Conservation (phyloP, 1,140 invertebrate species). For the Drosophila seguyi region DNA sequence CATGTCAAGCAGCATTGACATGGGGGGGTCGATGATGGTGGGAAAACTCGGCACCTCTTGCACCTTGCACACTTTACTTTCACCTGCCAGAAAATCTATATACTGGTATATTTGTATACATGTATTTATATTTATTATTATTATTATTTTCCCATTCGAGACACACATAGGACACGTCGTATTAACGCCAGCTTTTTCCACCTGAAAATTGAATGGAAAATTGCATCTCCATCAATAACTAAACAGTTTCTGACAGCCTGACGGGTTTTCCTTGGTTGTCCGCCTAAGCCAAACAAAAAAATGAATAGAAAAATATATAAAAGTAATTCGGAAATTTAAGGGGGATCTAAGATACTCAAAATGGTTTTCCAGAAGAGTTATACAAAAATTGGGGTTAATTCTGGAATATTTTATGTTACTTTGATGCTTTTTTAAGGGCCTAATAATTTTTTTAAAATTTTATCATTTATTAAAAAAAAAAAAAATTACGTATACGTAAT, state of each 20-base stretch:
- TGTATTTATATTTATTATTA: constrained; percentile 8
- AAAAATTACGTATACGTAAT: not conserved
- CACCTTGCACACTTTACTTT: constrained; percentile 49
- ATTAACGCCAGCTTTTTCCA: constrained; percentile 25
- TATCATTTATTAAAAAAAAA: not conserved
- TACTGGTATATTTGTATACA: not conserved
- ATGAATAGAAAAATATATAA: not conserved
- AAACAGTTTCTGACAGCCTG: constrained; percentile 24
- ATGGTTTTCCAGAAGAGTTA: not conserved
- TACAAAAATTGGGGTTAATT: not conserved
- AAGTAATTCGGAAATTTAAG: not conserved
- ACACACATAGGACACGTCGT: constrained; percentile 9
- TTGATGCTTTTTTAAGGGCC: too few species aligned
- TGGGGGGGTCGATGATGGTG: not conserved
- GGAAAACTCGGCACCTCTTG: constrained; percentile 19
- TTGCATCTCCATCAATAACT: constrained; percentile 24
- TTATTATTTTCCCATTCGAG: constrained; percentile 16
- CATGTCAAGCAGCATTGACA: constrained; percentile 72
- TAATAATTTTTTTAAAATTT: not conserved
- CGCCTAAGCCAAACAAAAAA: not conserved
- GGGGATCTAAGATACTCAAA: not conserved
- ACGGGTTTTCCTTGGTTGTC: constrained; percentile 2
- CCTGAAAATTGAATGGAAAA: constrained; percentile 32
- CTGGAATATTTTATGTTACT: too few species aligned
- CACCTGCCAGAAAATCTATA: constrained; percentile 18